A percentile compares a stretch with the other conserved stretches of the same genome.
Evolutionary conservation across 2,888 invertebrate genomes (phyloP).

Genomic region (Onthophagus sagittarius): DNA sequence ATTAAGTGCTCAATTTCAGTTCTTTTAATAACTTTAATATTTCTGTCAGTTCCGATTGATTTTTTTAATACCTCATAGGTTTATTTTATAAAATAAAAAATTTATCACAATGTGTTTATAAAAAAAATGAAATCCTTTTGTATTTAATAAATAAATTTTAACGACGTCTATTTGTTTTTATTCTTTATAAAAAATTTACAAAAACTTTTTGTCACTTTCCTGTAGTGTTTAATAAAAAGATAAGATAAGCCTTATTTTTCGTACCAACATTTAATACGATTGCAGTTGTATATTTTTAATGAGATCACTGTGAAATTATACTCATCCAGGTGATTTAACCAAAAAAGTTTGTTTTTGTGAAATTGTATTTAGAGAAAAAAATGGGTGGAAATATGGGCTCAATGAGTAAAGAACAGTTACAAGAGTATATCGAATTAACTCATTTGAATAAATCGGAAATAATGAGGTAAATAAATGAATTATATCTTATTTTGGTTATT

Average conservation of each 20-base stretch:
- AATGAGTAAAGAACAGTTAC: conserved; percentile 55
- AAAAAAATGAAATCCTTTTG: too few species aligned
- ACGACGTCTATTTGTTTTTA: neutral
- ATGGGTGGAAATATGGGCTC: conserved; percentile 53
- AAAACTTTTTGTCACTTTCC: neutral
- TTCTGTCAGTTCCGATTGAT: too few species aligned
- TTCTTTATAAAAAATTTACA: neutral
- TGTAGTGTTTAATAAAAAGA: neutral
- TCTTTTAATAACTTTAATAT: too few species aligned
- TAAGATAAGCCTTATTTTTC: neutral
- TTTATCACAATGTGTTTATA: too few species aligned
- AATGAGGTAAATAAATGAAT: conserved; percentile 53
- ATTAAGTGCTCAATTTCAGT: too few species aligned
- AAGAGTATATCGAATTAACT: conserved; percentile 59
- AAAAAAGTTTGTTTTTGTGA: neutral
- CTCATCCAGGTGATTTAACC: too few species aligned
- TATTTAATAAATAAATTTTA: too few species aligned
- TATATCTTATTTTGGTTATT: neutral
- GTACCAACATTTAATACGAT: too few species aligned
- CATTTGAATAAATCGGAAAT: conserved; percentile 62
- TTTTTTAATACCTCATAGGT: too few species aligned
- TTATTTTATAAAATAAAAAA: too few species aligned
- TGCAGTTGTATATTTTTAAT: too few species aligned
- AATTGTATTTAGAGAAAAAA: conserved; percentile 14
- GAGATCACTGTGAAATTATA: too few species aligned